Evolutionary conservation across 2,888 invertebrate species (phyloP), one percentile per base, ranked within the genome.

Genomic region (Drosophila gaucha): DNA sequence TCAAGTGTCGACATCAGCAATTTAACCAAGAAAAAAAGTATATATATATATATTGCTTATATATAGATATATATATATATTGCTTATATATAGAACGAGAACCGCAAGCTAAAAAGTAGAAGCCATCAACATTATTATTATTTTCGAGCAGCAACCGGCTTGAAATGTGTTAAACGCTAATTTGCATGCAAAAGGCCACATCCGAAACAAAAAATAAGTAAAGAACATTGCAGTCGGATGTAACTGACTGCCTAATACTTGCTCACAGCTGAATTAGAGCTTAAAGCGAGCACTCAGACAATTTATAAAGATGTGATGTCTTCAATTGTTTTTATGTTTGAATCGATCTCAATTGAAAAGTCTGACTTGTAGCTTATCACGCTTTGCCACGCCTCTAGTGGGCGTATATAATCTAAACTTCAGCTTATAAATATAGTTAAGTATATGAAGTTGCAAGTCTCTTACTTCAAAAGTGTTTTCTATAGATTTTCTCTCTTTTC

Each of bases 111-210:
- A 16, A 44, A 63, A 84, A 44, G 58, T 63, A 69, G 74, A 71
- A 60, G 12, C 39, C 46, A 50, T 22, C 47, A 59, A 33, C 39
- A 67, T 66, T 33, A 71, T 60, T 31, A 57, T 49, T 36, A 18
- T n/a, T 0, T 8, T 49, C 24, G 8, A 38, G 6, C 43, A 59
- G 35, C 36, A 79, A 86, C 73, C 69, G 69, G 80, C 80, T 80
- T 24, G 41, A 33, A 64, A 68, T 72, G 56, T 65, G 18, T 44
- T 65, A 35, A 73, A 52, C 20, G 28, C 50, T 56, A 59, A 86
- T 80, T 80, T 80, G 75, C 78, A 86, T 84, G 82, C 67, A 69
- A 67, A 52, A 69, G 50, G 74, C 69, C 14, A 50, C 44, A 56
- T 20, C 43, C 43, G 9, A 18, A 54, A 36, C 35, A 46, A 50